These are phyloP conservation scores for Aix galericulata DNA, from an alignment of 2,113 vertebrate species.

Conservation along the genomic window DNA sequence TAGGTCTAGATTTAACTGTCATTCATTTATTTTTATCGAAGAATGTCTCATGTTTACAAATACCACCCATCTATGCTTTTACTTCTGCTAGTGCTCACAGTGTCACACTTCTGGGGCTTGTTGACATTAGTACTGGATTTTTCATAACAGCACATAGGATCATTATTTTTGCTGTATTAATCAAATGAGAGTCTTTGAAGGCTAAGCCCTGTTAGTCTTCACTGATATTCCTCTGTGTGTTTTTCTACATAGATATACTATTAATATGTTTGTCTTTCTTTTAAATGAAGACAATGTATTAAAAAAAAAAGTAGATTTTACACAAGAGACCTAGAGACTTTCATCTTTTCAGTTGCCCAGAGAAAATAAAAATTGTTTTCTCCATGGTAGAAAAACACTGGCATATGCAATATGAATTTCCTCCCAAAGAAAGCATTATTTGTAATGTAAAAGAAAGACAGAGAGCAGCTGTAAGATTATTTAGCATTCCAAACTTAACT, in stretches of 20 bases:
- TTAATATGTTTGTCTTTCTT: neutral
- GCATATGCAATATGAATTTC: neutral
- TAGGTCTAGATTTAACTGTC: neutral
- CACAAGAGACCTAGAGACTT: neutral
- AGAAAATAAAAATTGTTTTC: neutral
- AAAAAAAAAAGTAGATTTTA: neutral
- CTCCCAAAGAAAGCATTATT: neutral
- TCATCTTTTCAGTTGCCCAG: neutral
- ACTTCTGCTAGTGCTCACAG: neutral
- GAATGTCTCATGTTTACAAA: neutral
- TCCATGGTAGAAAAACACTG: neutral
- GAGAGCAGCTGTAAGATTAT: constrained; percentile 5
- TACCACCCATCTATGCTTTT: neutral
- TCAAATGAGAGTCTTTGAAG: neutral
- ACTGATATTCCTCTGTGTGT: neutral
- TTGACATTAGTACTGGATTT: constrained; percentile 24
- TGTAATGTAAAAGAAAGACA: neutral
- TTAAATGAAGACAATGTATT: neutral
- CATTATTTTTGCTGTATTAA: constrained; percentile 26
- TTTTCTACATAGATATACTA: neutral
- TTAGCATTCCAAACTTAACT: constrained; percentile 44
- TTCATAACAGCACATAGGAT: neutral
- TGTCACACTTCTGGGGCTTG: neutral
- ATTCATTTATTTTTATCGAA: neutral
- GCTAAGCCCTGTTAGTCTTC: neutral